Conservation (phyloP, 2,888 invertebrate species). For the Sialis lutaria region DNA sequence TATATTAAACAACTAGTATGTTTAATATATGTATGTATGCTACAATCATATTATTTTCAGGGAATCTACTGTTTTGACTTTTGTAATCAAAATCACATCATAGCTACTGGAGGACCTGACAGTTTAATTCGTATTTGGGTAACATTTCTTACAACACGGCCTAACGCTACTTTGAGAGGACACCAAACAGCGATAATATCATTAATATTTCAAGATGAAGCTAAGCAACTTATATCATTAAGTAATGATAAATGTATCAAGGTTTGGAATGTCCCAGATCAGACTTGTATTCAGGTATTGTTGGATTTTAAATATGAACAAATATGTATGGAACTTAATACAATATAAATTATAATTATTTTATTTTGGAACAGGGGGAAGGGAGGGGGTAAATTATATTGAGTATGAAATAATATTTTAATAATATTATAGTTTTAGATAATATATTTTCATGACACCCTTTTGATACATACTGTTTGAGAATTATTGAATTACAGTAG, state of each 20-base stretch:
- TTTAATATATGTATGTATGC: too few relatives aligned
- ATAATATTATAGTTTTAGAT: too few relatives aligned
- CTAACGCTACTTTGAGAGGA: constrained; percentile 43
- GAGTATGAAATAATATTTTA: too few relatives aligned
- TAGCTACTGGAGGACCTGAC: constrained; percentile 62
- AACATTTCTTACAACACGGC: constrained; percentile 52
- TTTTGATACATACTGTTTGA: too few relatives aligned
- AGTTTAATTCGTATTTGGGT: constrained; percentile 63
- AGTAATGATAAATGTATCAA: constrained; percentile 55
- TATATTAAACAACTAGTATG: background rate
- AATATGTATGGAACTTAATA: background rate
- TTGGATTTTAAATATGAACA: background rate
- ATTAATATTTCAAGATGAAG: constrained; percentile 46
- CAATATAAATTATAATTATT: too few relatives aligned
- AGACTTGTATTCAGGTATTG: constrained; percentile 43
- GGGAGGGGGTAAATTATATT: too few relatives aligned
- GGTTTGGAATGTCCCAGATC: constrained; percentile 56
- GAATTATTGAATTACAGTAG: too few relatives aligned
- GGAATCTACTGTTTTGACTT: constrained; percentile 46
- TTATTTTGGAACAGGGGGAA: too few relatives aligned
- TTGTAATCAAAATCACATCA: constrained; percentile 35
- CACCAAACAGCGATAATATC: constrained; percentile 52
- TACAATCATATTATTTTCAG: constrained; percentile 15
- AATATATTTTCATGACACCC: too few relatives aligned
- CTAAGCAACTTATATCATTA: constrained; percentile 50